Base-by-base conservation (phyloP, 2,797 vertebrate species). In the Brachyalestes nurse region DNA sequence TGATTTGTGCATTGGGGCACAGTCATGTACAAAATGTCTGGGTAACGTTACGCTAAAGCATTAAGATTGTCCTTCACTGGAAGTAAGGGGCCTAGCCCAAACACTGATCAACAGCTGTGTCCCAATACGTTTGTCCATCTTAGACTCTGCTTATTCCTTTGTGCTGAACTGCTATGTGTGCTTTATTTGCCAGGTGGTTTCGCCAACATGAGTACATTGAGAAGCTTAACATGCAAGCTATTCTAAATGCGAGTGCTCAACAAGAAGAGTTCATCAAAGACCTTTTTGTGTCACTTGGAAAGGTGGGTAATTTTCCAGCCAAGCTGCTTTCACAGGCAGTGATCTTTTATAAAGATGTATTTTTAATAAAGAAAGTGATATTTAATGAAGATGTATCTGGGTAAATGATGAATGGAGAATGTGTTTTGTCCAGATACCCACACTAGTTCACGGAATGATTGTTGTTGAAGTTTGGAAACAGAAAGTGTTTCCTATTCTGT, bases 151-250 rank as follows among this genome's bases (percentile, higher is more conserved):
- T 10, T 9, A 6, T 45, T 45, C 19, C 12, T n/a, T 7, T 42
- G 57, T 38, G 45, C n/a, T 62, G 0, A 47, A 12, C 0, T 8
- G 45, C 45, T 47, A 47, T 9, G 1, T 47, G 9, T 47, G 45
- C 12, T 47, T 84, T 57, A 47, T 75, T 80, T 42, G 3, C 61
- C 87, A 99, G 98, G 84, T 99, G 98, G 98, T 95, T 95, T 85
- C 94, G 60, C 76, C 98, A 99, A 81, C 97, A 99, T 0, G 97
- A 98, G 72, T 90, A 90, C 2, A 91, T 98, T 51, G 96, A 97
- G 91, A 98, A 97, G 89, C 94, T 99, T 13, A 99, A 99, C 89
- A 97, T 99, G 95, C 96, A 98, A 57, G 96, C 97, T 0, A 96
- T 99, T 85, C 87, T 99, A 64, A 95, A 95, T 0, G 97, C 96